Conservation (phyloP, 2,797 vertebrate species). For the Rhinoraja longicauda region DNA sequence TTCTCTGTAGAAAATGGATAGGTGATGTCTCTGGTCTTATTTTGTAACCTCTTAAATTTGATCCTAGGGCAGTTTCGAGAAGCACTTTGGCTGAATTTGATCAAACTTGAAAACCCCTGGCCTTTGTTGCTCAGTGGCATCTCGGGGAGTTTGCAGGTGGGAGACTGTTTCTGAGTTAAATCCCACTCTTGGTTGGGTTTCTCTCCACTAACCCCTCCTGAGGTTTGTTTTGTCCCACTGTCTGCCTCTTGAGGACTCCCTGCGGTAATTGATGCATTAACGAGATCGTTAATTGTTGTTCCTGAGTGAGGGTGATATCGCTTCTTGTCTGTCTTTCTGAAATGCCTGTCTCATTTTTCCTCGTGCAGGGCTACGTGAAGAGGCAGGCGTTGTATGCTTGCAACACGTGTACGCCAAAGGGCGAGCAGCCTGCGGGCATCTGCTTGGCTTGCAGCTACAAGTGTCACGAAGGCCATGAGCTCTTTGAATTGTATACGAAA, state of each 20-base stretch:
- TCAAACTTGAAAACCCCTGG: background rate
- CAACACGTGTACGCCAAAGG: constrained; percentile 78
- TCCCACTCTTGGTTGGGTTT: background rate
- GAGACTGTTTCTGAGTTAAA: too few relatives aligned
- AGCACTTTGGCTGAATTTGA: background rate
- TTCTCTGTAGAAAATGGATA: too few relatives aligned
- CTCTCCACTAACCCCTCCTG: too few relatives aligned
- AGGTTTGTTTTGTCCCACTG: too few relatives aligned
- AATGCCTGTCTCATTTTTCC: constrained; percentile 3
- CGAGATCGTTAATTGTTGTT: constrained; percentile 37
- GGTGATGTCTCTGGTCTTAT: too few relatives aligned
- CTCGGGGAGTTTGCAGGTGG: background rate
- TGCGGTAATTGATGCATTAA: background rate
- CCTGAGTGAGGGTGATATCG: background rate
- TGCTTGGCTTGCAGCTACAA: constrained; percentile 93
- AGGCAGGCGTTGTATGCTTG: constrained; percentile 89
- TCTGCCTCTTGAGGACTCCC: background rate
- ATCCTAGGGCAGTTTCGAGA: background rate
- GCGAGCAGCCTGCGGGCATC: constrained; percentile 77
- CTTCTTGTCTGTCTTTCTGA: background rate
- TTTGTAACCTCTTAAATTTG: background rate
- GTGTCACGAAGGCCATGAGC: constrained; percentile 86
- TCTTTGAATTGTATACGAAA: constrained; percentile 93
- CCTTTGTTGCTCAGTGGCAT: background rate
- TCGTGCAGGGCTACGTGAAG: constrained; percentile 78